phyloP scores from a whole-genome alignment of 2,888 invertebrate genomes.

The Hermaeophaga mercurialis region DNA sequence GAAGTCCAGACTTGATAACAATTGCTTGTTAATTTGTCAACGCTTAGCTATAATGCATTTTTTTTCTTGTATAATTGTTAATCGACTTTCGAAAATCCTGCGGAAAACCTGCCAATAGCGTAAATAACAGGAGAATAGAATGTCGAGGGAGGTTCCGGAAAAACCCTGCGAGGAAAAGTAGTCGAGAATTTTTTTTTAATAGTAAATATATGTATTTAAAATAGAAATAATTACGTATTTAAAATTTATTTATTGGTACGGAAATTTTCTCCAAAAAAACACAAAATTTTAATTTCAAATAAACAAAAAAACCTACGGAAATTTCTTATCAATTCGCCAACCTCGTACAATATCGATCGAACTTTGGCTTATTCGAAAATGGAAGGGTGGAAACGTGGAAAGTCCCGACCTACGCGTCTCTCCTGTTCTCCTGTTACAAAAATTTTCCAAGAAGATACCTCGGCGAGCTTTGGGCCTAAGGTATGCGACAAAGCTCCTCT shows the following conservation, averaged over 20 bases:
- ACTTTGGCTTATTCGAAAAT: background rate
- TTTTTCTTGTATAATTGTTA: conserved; percentile 16
- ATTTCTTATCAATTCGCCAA: too few relatives aligned
- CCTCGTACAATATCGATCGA: too few relatives aligned
- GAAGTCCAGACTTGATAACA: conserved; percentile 12
- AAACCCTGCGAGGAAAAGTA: too few relatives aligned
- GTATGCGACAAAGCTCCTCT: conserved; percentile 28
- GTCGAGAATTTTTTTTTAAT: too few relatives aligned
- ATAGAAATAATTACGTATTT: too few relatives aligned
- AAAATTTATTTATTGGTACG: too few relatives aligned
- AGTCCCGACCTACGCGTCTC: conserved; percentile 8
- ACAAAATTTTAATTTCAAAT: too few relatives aligned
- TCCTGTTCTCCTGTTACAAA: conserved; percentile 30
- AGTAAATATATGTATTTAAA: too few relatives aligned
- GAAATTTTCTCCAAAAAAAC: too few relatives aligned
- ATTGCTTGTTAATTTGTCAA: conserved; percentile 23
- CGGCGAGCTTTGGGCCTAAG: conserved; percentile 32
- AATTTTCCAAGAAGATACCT: conserved; percentile 39
- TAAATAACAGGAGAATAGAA: conserved; percentile 8
- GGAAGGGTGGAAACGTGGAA: conserved; percentile 25
- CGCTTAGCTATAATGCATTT: background rate
- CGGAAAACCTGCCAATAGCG: conserved; percentile 28
- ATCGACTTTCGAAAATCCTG: conserved; percentile 22
- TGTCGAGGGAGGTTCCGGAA: conserved; percentile 4
- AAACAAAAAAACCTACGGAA: too few relatives aligned